Percentiles rank a stretch among this genome's conserved stretches.
phyloP scores from a whole-genome alignment of 2,797 vertebrate species.

The Selene dorsalis region DNA sequence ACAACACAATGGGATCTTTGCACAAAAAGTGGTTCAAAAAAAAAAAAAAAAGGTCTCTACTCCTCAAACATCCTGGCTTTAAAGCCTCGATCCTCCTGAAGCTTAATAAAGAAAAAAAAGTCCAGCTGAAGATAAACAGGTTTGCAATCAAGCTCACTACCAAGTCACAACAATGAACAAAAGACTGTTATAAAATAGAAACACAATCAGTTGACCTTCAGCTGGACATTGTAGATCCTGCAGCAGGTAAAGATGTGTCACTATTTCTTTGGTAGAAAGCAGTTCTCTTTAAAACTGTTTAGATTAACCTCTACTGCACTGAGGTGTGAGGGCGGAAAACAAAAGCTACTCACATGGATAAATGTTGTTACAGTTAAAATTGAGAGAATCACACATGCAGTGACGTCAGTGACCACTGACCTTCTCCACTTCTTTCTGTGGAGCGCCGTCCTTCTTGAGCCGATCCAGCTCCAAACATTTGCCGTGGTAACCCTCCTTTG shows the following conservation, averaged over 20 bases:
- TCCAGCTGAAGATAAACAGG: too few species aligned
- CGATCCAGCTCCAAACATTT: slow-evolving; percentile 92
- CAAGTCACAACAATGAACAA: too few species aligned
- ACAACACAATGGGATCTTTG: too few species aligned
- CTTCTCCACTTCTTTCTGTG: slow-evolving; percentile 95
- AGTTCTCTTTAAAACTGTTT: too few species aligned
- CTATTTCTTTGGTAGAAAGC: not conserved
- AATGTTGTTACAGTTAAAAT: not conserved
- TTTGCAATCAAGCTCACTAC: too few species aligned
- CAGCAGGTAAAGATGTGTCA: too few species aligned
- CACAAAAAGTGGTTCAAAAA: too few species aligned
- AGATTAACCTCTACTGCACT: not conserved
- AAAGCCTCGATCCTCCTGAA: not conserved
- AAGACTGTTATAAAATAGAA: too few species aligned
- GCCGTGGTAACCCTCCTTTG: slow-evolving; percentile 89
- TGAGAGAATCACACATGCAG: not conserved
- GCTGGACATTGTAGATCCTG: too few species aligned
- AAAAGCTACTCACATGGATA: not conserved
- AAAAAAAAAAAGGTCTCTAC: too few species aligned
- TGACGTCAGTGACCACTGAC: slow-evolving; percentile 63
- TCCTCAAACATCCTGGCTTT: not conserved
- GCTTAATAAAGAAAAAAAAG: too few species aligned
- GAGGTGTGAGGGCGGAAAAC: not conserved
- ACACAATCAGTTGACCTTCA: too few species aligned
- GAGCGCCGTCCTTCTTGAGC: slow-evolving; percentile 89